Conservation (phyloP, 2,888 invertebrate genomes). For the Torymus aiolomorphi region DNA sequence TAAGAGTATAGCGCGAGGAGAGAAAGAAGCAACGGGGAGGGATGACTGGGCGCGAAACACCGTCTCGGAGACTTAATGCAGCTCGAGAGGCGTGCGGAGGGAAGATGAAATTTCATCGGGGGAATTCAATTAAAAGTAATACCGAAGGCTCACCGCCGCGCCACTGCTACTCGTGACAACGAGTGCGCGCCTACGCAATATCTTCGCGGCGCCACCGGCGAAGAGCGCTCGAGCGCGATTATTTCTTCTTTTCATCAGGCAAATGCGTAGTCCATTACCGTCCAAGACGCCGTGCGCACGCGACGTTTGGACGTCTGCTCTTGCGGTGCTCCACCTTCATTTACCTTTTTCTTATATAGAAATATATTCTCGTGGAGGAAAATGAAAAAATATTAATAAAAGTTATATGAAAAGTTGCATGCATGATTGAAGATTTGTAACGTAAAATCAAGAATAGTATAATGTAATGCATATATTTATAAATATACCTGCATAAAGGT, state of each 20-base stretch:
- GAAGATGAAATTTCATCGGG: slow-evolving; percentile 72
- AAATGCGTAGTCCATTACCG: slow-evolving; percentile 35
- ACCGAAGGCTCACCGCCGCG: slow-evolving; percentile 59
- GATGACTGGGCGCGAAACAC: slow-evolving; percentile 21
- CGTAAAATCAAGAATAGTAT: too few species aligned
- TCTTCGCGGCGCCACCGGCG: slow-evolving; percentile 55
- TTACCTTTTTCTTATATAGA: neutral
- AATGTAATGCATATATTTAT: too few species aligned
- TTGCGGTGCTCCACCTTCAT: neutral
- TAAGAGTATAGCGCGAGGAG: neutral
- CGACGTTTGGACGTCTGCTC: neutral
- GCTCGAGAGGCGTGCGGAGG: slow-evolving; percentile 51
- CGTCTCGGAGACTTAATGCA: slow-evolving; percentile 62
- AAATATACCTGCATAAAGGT: too few species aligned
- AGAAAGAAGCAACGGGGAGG: neutral
- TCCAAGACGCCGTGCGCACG: neutral
- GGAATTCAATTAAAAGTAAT: slow-evolving; percentile 74
- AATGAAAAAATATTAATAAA: too few species aligned
- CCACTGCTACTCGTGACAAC: neutral
- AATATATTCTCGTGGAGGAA: too few species aligned
- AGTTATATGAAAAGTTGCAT: too few species aligned
- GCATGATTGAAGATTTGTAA: too few species aligned
- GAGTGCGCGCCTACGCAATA: slow-evolving; percentile 43
- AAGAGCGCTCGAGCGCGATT: slow-evolving; percentile 50
- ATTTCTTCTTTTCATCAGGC: slow-evolving; percentile 60